phyloP scores from a whole-genome alignment of 2,888 invertebrate genomes.

The Melanostoma mellinum region DNA sequence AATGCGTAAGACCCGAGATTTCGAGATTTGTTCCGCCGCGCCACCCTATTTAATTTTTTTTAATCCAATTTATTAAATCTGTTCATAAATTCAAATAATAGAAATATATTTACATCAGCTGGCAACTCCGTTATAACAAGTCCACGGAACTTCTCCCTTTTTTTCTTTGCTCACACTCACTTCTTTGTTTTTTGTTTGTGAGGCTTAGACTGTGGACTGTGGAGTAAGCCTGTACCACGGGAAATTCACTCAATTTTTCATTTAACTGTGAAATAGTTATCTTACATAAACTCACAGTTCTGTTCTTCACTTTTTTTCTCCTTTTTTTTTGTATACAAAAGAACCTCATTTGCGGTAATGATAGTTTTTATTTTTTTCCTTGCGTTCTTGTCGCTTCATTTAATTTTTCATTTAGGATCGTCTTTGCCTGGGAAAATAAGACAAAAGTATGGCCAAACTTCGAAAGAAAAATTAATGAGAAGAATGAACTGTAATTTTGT shows the following conservation, averaged over 20 bases:
- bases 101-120: not conserved
- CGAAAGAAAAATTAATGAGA: too few species aligned
- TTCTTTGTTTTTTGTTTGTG: constrained; percentile 7
- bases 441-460: too few species aligned
- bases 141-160: constrained; percentile 6
- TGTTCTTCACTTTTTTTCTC: constrained; percentile 2
- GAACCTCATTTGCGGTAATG: constrained; percentile 58
- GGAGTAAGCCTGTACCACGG: constrained; percentile 39
- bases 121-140: not conserved
- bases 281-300: not conserved
- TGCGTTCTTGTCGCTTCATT: constrained; percentile 25
- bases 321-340: not conserved
- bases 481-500: too few species aligned
- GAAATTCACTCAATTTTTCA: constrained; percentile 51
- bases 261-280: constrained; percentile 36
- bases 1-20: too few species aligned
- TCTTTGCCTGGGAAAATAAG: too few species aligned
- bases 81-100: too few species aligned
- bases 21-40: too few species aligned
- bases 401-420: constrained; percentile 15
- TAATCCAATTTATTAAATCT: too few species aligned
- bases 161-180: not conserved
- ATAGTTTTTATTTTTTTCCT: constrained; percentile 29
- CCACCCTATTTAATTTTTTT: too few species aligned
- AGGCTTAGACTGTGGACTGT: constrained; percentile 1